Base-by-base conservation (phyloP, 2,113 vertebrate species). In the Herpailurus yagouaroundi region DNA sequence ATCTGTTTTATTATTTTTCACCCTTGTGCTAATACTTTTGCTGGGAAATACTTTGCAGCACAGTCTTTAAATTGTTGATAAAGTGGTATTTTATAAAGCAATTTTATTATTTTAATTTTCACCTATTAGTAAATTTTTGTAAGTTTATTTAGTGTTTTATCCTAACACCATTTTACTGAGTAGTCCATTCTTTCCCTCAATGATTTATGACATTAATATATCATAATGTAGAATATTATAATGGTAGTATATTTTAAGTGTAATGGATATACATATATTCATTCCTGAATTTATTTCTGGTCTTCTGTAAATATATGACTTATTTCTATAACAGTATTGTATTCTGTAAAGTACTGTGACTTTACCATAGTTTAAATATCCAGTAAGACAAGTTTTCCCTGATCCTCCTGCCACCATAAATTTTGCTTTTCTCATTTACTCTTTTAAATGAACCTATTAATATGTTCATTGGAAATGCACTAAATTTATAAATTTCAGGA, bases 381-480 rank as follows among this genome's bases (percentile, higher is more conserved):
- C 33, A 96, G 12, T 84, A 93, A 94, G 80, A 82, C 19, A 73
- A 55, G 25, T 89, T 91, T 96, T 95, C 52, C 12, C 29, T 87
- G 29, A 69, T 36, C 13, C 2, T 5, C 29, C 6, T 45, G 21
- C 13, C 12, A 10, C 29, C 31, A 13, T 93, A 66, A 41, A 25
- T 45, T 82, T 95, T 94, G 23, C 48, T 55, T 91, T 45, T 80
- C 2, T 69, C 14, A 73, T 55, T 94, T 89, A n/a, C 23, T 63
- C 73, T 89, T n/a, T 64, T 84, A 85, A 87, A 71, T 94, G 36
- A 95, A 60, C 23, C 93, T 87, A 81, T 38, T 83, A 73, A 83
- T 63, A 55, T 90, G 94, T 91, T 98, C 11, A 94, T 74, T 95
- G 79, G 73, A 95, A 94, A 92, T 96, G 18, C 0, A 89, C 29